These are phyloP conservation scores for Elaeidobius kamerunicus DNA, from an alignment of 2,888 invertebrate species.

Conservation along the genomic window DNA sequence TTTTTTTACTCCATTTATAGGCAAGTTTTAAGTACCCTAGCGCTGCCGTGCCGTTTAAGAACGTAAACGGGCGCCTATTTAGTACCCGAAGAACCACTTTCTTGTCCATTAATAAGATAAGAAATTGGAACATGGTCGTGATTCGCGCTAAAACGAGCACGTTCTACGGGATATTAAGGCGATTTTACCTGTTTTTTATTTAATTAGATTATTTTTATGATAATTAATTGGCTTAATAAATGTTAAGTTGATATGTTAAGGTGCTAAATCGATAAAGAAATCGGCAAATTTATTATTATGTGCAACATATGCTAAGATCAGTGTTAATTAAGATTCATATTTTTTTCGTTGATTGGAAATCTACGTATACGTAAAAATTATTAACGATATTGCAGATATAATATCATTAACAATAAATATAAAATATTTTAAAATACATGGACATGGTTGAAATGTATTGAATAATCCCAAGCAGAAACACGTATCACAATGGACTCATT, in stretches of 20 bases:
- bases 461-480: too few relatives aligned
- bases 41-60: background rate
- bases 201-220: background rate
- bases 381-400: too few relatives aligned
- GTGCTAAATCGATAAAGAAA: background rate
- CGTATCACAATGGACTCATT: too few relatives aligned
- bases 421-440: too few relatives aligned
- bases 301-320: too few relatives aligned
- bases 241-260: background rate
- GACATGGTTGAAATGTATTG: too few relatives aligned
- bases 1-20: background rate
- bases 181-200: constrained; percentile 1
- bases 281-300: too few relatives aligned
- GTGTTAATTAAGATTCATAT: too few relatives aligned
- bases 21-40: background rate
- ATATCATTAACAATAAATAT: too few relatives aligned
- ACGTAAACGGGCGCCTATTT: background rate
- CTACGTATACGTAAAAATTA: too few relatives aligned
- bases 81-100: constrained; percentile 12
- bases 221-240: background rate
- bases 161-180: constrained; percentile 4
- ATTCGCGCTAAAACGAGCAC: constrained; percentile 11
- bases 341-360: too few relatives aligned
- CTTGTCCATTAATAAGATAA: constrained; percentile 8
- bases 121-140: constrained; percentile 19